phyloP scores from a whole-genome alignment of 1,140 invertebrate genomes.

The Antheraea pernyi region DNA sequence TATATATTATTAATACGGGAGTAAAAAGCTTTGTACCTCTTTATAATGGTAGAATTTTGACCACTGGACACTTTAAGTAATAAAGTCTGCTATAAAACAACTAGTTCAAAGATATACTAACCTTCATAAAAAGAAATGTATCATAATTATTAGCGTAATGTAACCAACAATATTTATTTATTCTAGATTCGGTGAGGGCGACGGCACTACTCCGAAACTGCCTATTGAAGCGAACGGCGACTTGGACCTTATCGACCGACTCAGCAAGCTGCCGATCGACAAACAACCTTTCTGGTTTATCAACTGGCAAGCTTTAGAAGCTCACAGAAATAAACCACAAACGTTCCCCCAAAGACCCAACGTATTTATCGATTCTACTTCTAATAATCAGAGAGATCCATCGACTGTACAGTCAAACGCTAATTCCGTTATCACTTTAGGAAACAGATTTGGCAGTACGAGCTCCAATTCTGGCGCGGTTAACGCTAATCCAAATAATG shows the following conservation, averaged over 20 bases:
- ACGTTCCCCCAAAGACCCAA: conserved; percentile 55
- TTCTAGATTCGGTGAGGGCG: conserved; percentile 57
- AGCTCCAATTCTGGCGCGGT: background rate
- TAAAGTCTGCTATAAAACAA: no score
- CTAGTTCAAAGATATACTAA: no score
- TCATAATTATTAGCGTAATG: no score
- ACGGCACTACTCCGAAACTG: conserved; percentile 42
- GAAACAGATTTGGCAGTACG: background rate
- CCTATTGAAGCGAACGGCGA: conserved; percentile 75
- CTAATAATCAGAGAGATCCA: conserved; percentile 6
- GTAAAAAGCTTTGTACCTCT: no score
- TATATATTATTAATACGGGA: no score
- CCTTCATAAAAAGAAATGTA: no score
- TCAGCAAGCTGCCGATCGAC: conserved; percentile 74
- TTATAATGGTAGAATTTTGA: no score
- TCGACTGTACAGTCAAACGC: conserved; percentile 1
- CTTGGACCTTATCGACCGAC: conserved; percentile 62
- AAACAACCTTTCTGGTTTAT: conserved; percentile 80
- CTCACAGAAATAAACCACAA: conserved; percentile 52
- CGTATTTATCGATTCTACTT: conserved; percentile 34
- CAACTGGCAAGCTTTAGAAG: conserved; percentile 67
- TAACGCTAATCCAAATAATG: background rate
- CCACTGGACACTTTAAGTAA: no score
- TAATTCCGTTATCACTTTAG: background rate
- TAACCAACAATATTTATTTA: background rate